These are phyloP conservation scores for Psittacula echo DNA, from an alignment of 2,797 vertebrate genomes.

Conservation along the genomic window DNA sequence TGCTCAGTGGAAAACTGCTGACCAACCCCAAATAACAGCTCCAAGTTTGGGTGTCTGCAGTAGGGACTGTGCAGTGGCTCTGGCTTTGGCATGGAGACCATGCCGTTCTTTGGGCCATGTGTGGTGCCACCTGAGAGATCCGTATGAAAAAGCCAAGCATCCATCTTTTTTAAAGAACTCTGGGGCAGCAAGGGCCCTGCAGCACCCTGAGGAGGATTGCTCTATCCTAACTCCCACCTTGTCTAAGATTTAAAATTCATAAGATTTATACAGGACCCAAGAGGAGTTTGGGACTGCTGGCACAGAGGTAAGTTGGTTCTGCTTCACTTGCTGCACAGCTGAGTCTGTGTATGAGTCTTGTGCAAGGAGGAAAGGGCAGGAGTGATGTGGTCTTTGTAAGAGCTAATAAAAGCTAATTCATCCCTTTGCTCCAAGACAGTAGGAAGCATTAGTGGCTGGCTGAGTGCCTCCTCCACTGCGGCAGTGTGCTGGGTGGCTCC, in stretches of 20 bases:
- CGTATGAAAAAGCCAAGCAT: neutral
- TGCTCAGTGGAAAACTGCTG: accelerated
- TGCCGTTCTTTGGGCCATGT: accelerated
- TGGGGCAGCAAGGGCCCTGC: neutral
- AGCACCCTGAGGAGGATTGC: neutral
- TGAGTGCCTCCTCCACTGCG: neutral
- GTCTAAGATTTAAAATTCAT: neutral
- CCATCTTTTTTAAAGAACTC: neutral
- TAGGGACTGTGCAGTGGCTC: neutral
- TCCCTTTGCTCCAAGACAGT: constrained; percentile 49
- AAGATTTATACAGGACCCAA: neutral
- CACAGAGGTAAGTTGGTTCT: neutral
- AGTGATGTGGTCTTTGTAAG: constrained; percentile 6
- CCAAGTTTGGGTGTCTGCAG: neutral
- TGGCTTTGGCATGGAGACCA: accelerated
- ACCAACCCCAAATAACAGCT: accelerated
- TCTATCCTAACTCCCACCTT: neutral
- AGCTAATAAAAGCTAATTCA: constrained; percentile 68
- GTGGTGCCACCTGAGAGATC: neutral
- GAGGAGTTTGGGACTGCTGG: neutral
- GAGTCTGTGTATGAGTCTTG: neutral
- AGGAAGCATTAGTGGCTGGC: constrained; percentile 47
- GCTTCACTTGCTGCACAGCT: constrained; percentile 48
- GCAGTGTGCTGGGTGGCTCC: neutral
- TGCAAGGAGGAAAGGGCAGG: constrained; percentile 23